phyloP scores from a whole-genome alignment of 2,888 invertebrate species.

The Encarsia formosa region DNA sequence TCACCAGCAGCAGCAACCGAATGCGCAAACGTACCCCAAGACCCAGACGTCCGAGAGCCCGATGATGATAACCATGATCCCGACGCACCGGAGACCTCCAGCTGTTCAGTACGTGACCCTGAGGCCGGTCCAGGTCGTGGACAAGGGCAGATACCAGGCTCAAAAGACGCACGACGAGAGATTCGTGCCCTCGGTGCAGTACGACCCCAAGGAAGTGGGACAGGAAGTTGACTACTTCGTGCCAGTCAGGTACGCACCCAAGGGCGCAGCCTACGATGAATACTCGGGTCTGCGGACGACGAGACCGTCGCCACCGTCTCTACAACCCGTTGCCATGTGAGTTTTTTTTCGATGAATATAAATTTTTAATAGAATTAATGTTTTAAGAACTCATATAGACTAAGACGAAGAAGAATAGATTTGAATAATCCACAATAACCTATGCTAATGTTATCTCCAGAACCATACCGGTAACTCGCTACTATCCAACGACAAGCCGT shows the following conservation, averaged over 20 bases:
- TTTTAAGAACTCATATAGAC: too few relatives aligned
- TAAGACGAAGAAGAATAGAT: not conserved
- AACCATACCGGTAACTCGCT: slow-evolving; percentile 2
- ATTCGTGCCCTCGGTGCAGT: slow-evolving; percentile 47
- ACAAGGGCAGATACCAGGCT: not conserved
- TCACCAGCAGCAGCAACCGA: slow-evolving; percentile 47
- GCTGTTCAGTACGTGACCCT: not conserved
- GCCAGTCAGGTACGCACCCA: slow-evolving; percentile 35
- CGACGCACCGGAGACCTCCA: slow-evolving; percentile 9
- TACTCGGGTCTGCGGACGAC: not conserved
- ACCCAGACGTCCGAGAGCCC: slow-evolving; percentile 3
- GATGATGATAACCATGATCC: too few relatives aligned
- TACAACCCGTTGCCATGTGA: not conserved
- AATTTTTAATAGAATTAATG: too few relatives aligned
- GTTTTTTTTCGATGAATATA: too few relatives aligned
- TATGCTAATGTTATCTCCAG: not conserved
- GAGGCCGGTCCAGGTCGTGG: not conserved
- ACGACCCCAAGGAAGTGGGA: slow-evolving; percentile 40
- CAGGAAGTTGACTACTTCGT: slow-evolving; percentile 41
- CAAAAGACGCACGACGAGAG: slow-evolving; percentile 36
- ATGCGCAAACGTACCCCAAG: slow-evolving; percentile 11
- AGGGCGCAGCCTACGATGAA: slow-evolving; percentile 11
- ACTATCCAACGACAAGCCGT: not conserved
- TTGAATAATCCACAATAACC: too few relatives aligned
- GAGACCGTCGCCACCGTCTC: slow-evolving; percentile 6